Evolutionary conservation across 2,113 vertebrate species (phyloP).

Genomic region (Proteles cristata): DNA sequence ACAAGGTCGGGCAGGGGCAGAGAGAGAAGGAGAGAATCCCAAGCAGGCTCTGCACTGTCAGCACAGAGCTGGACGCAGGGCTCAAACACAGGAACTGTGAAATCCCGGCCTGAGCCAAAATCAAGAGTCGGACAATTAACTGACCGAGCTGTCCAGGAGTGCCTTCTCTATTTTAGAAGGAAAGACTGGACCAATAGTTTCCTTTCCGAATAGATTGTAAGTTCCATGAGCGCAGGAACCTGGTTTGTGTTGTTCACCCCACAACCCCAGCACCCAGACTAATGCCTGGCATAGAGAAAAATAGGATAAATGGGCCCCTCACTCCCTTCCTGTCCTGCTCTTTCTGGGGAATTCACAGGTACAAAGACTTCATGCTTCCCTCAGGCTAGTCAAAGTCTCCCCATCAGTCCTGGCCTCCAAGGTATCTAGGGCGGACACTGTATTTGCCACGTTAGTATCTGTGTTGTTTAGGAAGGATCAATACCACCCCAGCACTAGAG

Average conservation of each 20-base stretch:
- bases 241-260: background rate
- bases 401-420: background rate
- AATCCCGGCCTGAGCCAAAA: no score
- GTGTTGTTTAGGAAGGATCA: background rate
- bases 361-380: background rate
- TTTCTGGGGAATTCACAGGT: background rate
- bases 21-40: no score
- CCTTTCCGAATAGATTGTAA: background rate
- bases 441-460: background rate
- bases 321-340: background rate
- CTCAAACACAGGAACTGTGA: no score
- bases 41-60: no score
- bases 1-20: no score
- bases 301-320: background rate
- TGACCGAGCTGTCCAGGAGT: no score
- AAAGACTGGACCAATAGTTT: background rate
- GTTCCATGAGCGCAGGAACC: background rate
- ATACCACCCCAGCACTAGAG: background rate
- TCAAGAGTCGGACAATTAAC: no score
- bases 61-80: no score
- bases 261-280: background rate
- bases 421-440: background rate
- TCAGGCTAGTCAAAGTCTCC: background rate
- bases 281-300: background rate
- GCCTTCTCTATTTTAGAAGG: background rate